phyloP scores from a whole-genome alignment of 2,797 vertebrate genomes.

The Lindbergichthys nudifrons region DNA sequence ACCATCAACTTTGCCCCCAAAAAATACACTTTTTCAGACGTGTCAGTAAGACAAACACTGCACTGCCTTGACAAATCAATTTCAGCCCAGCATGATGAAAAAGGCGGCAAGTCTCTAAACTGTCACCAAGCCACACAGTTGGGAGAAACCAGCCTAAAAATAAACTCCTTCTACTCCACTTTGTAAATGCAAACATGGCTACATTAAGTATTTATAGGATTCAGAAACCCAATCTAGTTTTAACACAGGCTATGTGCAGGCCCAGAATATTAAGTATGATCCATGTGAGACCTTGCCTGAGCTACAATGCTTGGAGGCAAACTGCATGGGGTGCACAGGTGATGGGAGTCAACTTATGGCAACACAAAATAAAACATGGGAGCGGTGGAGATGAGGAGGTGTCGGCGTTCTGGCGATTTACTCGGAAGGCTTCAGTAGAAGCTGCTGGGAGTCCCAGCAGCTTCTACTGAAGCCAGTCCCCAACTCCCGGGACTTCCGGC shows the following conservation, averaged over 20 bases:
- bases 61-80: conserved; percentile 70
- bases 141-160: conserved; percentile 28
- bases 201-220: conserved; percentile 55
- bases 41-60: conserved; percentile 63
- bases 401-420: no score
- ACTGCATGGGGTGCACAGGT: not conserved
- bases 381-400: no score
- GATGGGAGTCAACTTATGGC: not conserved
- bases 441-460: no score
- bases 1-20: not conserved
- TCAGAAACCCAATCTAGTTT: conserved; percentile 33
- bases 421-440: no score
- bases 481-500: no score
- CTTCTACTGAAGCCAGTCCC: no score
- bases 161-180: conserved; percentile 17
- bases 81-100: conserved; percentile 65
- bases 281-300: conserved; percentile 5
- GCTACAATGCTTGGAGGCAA: not conserved
- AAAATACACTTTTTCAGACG: conserved; percentile 25
- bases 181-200: conserved; percentile 55
- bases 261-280: conserved; percentile 46
- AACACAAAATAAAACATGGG: no score
- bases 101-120: conserved; percentile 59
- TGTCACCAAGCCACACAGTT: conserved; percentile 30
- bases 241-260: conserved; percentile 22